Evolutionary conservation across 2,113 vertebrate genomes (phyloP), one percentile per base, ranked within the genome.

Genomic region (Clarias gariepinus): DNA sequence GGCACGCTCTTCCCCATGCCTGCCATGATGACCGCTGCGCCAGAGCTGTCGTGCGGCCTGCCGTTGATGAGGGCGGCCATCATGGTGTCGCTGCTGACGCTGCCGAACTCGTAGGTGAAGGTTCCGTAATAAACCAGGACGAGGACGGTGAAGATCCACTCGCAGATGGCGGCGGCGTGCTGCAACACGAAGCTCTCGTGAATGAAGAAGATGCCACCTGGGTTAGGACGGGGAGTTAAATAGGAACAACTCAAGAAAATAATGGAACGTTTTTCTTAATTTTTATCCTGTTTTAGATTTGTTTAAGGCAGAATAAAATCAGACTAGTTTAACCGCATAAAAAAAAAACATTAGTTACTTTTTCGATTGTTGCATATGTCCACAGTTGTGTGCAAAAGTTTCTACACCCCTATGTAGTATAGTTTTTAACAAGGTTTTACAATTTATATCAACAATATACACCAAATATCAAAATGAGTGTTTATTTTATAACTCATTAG

Each of bases 111-210:
- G 0, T 97, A 97, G 90, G 96, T 96, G 93, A 98, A 97, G 86
- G 97, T 97, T 77, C 97, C 97, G 0, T 97, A 98, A 91, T 97
- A 98, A 81, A 97, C 90, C 77, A 98, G 93, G 91, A 98, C 96
- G 92, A 97, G 96, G 2, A 98, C 95, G 1, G 97, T 97, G 68
- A 97, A 98, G 82, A 96, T 95, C 97, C 97, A 98, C 90, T 98
- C 97, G 0, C 96, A 97, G 89, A 98, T 95, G 89, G 97, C 97
- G 0, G 97, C 96, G 0, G 96, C 94, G 1, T 98, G 97, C 93
- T 98, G 97, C 66, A 97, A 94, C 79, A 95, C 86, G 84, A 96
- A 96, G 90, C 95, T 97, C 93, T 97, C 96, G 0, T 97, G 96
- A 88, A 97, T 93, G 87, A 98, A 98, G 92, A 97, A 98, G 89